Conservation (phyloP, 2,797 vertebrate species). For the Coendou prehensilis region DNA sequence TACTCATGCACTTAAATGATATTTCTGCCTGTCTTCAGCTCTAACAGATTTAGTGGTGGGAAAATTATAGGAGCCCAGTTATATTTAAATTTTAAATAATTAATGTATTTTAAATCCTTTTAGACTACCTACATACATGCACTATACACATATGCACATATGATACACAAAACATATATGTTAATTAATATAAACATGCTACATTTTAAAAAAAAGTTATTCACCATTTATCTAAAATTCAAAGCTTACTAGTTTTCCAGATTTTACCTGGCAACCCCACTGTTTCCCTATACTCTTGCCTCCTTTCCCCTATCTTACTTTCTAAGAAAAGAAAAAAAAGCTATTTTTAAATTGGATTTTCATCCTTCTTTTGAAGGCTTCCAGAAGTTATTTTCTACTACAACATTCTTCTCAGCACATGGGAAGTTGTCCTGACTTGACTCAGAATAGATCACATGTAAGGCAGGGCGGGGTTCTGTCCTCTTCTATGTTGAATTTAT, state of each 20-base stretch:
- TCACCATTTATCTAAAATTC: neutral
- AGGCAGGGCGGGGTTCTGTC: neutral
- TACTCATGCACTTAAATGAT: neutral
- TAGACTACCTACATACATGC: neutral
- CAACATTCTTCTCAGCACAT: neutral
- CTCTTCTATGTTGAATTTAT: conserved; percentile 59
- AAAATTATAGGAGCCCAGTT: neutral
- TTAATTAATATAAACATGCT: neutral
- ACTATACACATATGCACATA: neutral
- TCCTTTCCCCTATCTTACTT: neutral
- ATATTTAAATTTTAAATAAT: conserved; percentile 18
- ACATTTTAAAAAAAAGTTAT: neutral
- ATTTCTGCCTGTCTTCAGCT: neutral
- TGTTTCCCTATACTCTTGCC: neutral
- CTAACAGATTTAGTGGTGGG: neutral
- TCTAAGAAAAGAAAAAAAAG: neutral
- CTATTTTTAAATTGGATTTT: neutral
- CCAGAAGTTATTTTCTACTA: conserved; percentile 20
- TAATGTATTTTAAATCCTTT: neutral
- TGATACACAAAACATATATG: too few relatives aligned
- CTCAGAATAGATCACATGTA: conserved; percentile 11
- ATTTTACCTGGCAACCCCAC: neutral
- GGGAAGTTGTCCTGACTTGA: neutral
- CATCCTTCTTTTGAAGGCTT: neutral
- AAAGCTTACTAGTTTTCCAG: neutral